These are phyloP conservation scores for Malurus leucopterus DNA, from an alignment of 2,797 vertebrate species.

Conservation along the genomic window DNA sequence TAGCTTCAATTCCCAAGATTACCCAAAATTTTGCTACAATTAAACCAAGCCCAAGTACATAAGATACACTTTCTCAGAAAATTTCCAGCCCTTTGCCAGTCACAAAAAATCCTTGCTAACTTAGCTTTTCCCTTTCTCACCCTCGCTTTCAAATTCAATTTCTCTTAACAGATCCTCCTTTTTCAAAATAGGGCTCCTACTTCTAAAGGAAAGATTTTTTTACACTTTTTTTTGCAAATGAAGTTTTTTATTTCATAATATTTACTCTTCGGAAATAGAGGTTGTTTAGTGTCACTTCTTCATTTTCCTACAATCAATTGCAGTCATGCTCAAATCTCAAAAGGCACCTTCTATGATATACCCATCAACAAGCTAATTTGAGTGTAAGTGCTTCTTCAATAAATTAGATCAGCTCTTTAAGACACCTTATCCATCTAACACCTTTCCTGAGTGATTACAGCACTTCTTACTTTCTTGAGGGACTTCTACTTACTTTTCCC, in stretches of 20 bases:
- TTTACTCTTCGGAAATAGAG: constrained; percentile 1
- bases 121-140: background rate
- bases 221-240: background rate
- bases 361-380: constrained; percentile 8
- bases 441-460: background rate
- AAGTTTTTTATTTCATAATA: background rate
- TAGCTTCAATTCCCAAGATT: accelerated
- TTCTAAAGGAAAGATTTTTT: background rate
- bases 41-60: background rate
- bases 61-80: background rate
- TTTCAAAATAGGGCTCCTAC: background rate
- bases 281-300: background rate
- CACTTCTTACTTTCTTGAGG: background rate
- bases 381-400: constrained; percentile 10
- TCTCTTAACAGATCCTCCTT: background rate
- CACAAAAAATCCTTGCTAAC: background rate
- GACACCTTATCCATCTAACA: background rate
- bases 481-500: background rate
- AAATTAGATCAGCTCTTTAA: background rate
- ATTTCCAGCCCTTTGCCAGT: background rate
- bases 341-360: background rate
- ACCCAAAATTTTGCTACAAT: background rate
- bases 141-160: background rate
- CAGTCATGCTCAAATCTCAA: constrained; percentile 3
- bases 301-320: background rate